phyloP scores from a whole-genome alignment of 2,888 invertebrate species.

The Acanthosepion esculentum region DNA sequence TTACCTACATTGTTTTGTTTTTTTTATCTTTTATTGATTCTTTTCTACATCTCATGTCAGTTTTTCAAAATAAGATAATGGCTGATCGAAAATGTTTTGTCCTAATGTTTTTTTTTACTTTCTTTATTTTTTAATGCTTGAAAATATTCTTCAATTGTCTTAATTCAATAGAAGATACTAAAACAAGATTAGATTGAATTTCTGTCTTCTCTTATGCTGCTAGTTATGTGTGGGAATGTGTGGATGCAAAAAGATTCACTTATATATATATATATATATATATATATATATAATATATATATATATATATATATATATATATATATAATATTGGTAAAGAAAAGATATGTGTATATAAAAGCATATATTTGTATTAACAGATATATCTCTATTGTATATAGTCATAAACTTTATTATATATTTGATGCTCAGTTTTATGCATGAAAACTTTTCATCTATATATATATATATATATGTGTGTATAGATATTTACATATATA shows the following conservation, averaged over 20 bases:
- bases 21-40: neutral
- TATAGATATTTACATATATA: too few species aligned
- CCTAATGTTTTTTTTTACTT: neutral
- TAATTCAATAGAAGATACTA: slow-evolving; percentile 33
- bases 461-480: too few species aligned
- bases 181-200: neutral
- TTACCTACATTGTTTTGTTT: neutral
- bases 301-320: neutral
- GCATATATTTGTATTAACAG: neutral
- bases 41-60: neutral
- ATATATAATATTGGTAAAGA: neutral
- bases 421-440: too few species aligned
- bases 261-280: neutral
- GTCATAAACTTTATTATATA: too few species aligned
- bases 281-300: neutral
- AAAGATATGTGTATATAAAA: neutral
- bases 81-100: neutral
- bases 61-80: slow-evolving; percentile 21
- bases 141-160: slow-evolving; percentile 12
- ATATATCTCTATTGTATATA: too few species aligned
- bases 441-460: too few species aligned
- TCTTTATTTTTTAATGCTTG: neutral
- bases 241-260: too few species aligned
- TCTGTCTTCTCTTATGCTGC: neutral
- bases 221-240: neutral